Evolutionary conservation across 2,888 invertebrate genomes (phyloP).

Genomic region (Hirtodrosophila confusa): DNA sequence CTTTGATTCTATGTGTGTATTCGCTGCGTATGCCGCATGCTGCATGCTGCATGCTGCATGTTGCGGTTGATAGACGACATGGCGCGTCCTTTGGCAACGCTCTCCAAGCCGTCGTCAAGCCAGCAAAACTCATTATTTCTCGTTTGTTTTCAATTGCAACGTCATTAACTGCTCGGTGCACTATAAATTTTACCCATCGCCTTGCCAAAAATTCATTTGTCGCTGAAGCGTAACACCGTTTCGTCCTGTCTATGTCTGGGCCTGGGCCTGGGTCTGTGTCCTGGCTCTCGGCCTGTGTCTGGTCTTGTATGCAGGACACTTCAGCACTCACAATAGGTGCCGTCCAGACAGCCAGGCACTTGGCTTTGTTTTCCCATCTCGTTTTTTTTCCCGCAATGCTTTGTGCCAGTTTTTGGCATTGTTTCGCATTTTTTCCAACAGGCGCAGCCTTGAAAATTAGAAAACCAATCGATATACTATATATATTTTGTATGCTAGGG

Average conservation of each 20-base stretch:
- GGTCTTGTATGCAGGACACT: slow-evolving; percentile 48
- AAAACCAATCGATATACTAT: slow-evolving; percentile 26
- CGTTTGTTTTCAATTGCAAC: slow-evolving; percentile 77
- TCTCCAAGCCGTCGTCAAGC: slow-evolving; percentile 18
- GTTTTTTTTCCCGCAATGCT: slow-evolving; percentile 26
- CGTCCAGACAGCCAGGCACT: slow-evolving; percentile 69
- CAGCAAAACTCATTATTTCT: slow-evolving; percentile 73
- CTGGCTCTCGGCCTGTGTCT: slow-evolving; percentile 20
- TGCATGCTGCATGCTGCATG: slow-evolving; percentile 31
- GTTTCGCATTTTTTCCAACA: slow-evolving; percentile 38
- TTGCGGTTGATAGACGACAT: slow-evolving; percentile 74
- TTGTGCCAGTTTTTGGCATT: slow-evolving; percentile 63
- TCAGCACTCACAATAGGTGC: slow-evolving; percentile 60
- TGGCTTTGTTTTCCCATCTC: slow-evolving; percentile 52
- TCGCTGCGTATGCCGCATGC: slow-evolving; percentile 1
- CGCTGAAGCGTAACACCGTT: slow-evolving; percentile 45
- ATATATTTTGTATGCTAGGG: slow-evolving; percentile 4
- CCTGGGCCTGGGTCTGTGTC: slow-evolving; percentile 11
- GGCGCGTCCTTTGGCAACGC: slow-evolving; percentile 59
- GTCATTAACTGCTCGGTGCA: slow-evolving; percentile 69
- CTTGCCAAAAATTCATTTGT: slow-evolving; percentile 67
- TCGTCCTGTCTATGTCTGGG: slow-evolving; percentile 28
- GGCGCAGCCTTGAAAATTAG: slow-evolving; percentile 60
- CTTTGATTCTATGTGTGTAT: slow-evolving; percentile 42
- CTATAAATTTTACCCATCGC: slow-evolving; percentile 49